These are phyloP conservation scores for Temnothorax curvispinosus DNA, from an alignment of 1,140 invertebrate species.

Conservation along the genomic window DNA sequence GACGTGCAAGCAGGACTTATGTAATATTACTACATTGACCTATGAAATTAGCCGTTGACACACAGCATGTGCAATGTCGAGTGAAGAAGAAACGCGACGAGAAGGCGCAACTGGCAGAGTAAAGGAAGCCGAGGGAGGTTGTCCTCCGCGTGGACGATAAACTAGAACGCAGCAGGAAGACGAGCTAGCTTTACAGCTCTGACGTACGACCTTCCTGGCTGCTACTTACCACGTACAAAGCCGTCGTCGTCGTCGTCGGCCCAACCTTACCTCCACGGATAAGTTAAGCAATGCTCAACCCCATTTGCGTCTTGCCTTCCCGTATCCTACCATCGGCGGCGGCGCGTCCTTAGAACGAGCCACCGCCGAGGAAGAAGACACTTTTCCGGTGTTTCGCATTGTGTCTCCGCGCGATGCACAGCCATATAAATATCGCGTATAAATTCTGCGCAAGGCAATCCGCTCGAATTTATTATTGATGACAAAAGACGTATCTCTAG, in stretches of 20 bases:
- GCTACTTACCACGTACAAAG: conserved; percentile 72
- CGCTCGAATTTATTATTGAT: not conserved
- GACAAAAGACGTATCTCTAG: not conserved
- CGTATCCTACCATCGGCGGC: conserved; percentile 45
- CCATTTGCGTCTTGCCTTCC: conserved; percentile 32
- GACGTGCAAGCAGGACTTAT: not conserved
- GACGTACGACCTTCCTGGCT: conserved; percentile 75
- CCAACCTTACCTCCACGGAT: conserved; percentile 59
- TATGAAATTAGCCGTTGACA: not conserved
- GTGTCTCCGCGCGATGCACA: not conserved
- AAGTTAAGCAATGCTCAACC: conserved; percentile 67
- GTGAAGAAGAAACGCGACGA: not conserved
- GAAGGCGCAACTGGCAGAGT: not conserved
- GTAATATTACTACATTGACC: conserved; percentile 3
- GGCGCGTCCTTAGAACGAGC: not conserved
- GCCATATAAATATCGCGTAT: not conserved
- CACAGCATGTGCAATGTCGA: not conserved
- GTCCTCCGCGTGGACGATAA: conserved; percentile 63
- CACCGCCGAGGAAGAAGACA: conserved; percentile 15
- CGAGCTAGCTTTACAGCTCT: conserved; percentile 70
- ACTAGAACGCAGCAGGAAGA: conserved; percentile 75
- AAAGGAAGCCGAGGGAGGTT: not conserved
- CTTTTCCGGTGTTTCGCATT: conserved; percentile 40
- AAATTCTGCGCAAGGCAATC: not conserved
- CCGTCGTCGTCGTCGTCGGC: conserved; percentile 43